phyloP scores from a whole-genome alignment of 2,113 vertebrate genomes.

The Vidua macroura region DNA sequence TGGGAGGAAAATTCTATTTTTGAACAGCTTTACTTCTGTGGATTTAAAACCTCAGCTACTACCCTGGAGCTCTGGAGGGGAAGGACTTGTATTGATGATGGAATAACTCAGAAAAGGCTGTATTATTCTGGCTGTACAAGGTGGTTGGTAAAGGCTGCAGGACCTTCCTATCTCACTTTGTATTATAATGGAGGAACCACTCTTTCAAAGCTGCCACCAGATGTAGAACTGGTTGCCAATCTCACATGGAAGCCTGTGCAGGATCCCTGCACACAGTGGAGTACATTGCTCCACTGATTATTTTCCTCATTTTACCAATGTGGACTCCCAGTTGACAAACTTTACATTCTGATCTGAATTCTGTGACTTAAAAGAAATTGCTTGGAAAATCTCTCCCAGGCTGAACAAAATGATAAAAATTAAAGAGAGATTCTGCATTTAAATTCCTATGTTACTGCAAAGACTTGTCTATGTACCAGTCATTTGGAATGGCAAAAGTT shows the following conservation, averaged over 20 bases:
- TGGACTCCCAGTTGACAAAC: background rate
- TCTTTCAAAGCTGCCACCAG: background rate
- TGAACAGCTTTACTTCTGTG: constrained; percentile 47
- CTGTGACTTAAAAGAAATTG: background rate
- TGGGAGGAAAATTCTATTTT: background rate
- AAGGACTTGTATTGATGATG: background rate
- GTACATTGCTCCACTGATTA: background rate
- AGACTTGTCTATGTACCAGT: background rate
- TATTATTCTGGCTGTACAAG: background rate
- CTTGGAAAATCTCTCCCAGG: background rate
- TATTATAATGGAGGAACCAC: background rate
- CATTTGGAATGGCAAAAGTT: background rate
- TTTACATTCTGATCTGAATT: background rate
- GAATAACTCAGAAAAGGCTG: background rate
- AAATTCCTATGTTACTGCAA: background rate
- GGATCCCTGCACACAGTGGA: background rate
- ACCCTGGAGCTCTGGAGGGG: background rate
- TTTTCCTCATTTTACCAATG: background rate
- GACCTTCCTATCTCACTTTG: background rate
- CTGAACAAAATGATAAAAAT: background rate
- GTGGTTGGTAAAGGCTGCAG: background rate
- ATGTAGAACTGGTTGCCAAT: background rate
- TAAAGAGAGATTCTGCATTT: background rate
- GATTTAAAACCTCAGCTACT: constrained; percentile 7
- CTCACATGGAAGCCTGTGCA: background rate